These are phyloP conservation scores for Serranus cabrilla DNA, from an alignment of 2,797 vertebrate genomes.

Conservation along the genomic window DNA sequence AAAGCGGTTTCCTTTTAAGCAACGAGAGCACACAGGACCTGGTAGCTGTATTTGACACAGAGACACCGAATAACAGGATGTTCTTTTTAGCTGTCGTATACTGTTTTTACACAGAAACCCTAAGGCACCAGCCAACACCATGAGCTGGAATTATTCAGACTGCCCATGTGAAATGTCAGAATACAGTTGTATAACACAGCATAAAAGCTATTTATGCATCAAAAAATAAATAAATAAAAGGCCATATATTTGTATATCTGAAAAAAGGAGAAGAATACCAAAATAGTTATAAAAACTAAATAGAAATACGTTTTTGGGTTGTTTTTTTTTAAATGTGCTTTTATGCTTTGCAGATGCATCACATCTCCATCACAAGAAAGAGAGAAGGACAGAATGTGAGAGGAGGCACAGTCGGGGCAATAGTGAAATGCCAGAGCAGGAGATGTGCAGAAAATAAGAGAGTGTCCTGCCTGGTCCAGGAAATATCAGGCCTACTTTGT, in stretches of 20 bases:
- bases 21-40: constrained; percentile 38
- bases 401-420: constrained; percentile 23
- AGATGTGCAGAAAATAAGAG: constrained; percentile 40
- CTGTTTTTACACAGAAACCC: constrained; percentile 48
- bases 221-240: neutral
- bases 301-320: too few relatives aligned
- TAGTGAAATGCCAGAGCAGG: constrained; percentile 20
- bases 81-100: constrained; percentile 52
- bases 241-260: neutral
- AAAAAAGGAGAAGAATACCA: neutral
- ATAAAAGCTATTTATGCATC: constrained; percentile 10
- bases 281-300: too few relatives aligned
- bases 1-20: constrained; percentile 48
- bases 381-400: neutral
- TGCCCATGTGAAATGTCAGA: constrained; percentile 37
- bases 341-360: neutral
- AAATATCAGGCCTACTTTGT: constrained; percentile 74
- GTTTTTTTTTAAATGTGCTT: neutral
- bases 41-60: constrained; percentile 43
- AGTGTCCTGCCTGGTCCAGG: constrained; percentile 55
- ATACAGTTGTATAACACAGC: constrained; percentile 26
- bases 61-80: constrained; percentile 47
- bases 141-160: constrained; percentile 29
- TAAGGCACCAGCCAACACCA: constrained; percentile 29
- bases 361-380: neutral